Base-by-base conservation (phyloP, 2,888 invertebrate species). In the Standfussiana lucernea region DNA sequence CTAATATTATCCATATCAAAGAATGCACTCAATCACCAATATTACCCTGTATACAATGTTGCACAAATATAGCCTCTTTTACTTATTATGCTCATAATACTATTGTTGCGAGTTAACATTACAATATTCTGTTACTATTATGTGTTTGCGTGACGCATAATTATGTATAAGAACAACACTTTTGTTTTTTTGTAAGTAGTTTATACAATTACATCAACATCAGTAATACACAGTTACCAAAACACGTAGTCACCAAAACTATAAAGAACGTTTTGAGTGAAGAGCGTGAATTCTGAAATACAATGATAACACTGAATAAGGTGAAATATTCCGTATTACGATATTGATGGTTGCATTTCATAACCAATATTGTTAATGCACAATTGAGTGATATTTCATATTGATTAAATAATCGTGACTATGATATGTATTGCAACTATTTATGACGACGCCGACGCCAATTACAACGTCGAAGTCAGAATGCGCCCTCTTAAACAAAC, bases 51-150 rank as follows among this genome's bases (percentile, higher is more conserved):
- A 61, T 40, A 35, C 4, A 47, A 47, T 35, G 5, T 61, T 18
- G 32, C n/a, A 61, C 45, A 40, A 40, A 40, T 59, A 21, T 35
- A 35, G 64, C 64, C 64, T 71, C 71, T 64, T 35, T 72, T 65
- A 65, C 32, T 59, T 59, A 59, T 73, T 42, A 62, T 32, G 61
- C 32, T 42, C 45, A 45, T 64, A 13, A 40, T 24, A 50, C 24
- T 68, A 45, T 45, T 40, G 28, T 24, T 64, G 37, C 13, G 28
- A 18, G 61, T 32, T 61, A 40, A 32, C 47, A 32, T 74, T 62
- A 53, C 32, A 50, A 73, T n/a, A 28, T 50, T 73, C 73, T 35
- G 21, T 42, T 42, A 24, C 18, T n/a, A 47, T 10, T 11, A 59
- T 47, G 15, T 32, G 71, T 50, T 72, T 35, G 42, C 7, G 13